Base-by-base conservation (phyloP, 2,888 invertebrate genomes). In the Cerceris rybyensis region DNA sequence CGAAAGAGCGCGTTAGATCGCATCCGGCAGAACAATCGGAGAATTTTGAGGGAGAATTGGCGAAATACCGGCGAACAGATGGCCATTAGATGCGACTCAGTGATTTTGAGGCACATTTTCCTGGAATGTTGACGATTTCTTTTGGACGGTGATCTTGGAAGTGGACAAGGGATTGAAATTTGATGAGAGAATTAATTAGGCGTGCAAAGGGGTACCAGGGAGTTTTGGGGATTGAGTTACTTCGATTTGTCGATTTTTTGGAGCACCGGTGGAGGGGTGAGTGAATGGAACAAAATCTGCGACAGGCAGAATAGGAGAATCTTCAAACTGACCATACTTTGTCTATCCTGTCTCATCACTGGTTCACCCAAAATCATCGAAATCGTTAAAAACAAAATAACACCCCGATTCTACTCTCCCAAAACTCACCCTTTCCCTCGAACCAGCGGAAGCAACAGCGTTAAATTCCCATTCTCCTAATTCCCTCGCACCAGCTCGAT, bases 61-160 rank as follows among this genome's bases (percentile, higher is more conserved):
- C 4, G 60, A 54, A 46, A 60, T 61, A 57, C 54, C 61, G 66
- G 54, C 13, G 50, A 41, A 6, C 79, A 70, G 79, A 80, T 74
- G 79, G 74, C 57, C 68, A 57, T 72, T 78, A 58, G 69, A 55
- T 42, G 28, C 79, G 74, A 67, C n/a, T 70, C 63, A 9, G 8
- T 46, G 78, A 28, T 11, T 42, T 8, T 55, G 16, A 9, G 6
- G 17, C 17, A 17, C 11, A 14, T 59, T 41, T 16, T 28, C 28
- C 28, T 57, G 54, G n/a, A 16, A 54, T 5, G 8, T 54, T 7
- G n/a, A n/a, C 11, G 14, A 4, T 16, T 7, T 54, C 54, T n/a
- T 8, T 11, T 46, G 9, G 9, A 46, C 46, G 46, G 28, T 4
- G 28, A 1, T 28, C 28, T 28, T 28, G 28, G 28, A 28, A 4